These are phyloP conservation scores for Malurus alboscapulatus DNA, from an alignment of 2,113 vertebrate genomes.

Conservation along the genomic window DNA sequence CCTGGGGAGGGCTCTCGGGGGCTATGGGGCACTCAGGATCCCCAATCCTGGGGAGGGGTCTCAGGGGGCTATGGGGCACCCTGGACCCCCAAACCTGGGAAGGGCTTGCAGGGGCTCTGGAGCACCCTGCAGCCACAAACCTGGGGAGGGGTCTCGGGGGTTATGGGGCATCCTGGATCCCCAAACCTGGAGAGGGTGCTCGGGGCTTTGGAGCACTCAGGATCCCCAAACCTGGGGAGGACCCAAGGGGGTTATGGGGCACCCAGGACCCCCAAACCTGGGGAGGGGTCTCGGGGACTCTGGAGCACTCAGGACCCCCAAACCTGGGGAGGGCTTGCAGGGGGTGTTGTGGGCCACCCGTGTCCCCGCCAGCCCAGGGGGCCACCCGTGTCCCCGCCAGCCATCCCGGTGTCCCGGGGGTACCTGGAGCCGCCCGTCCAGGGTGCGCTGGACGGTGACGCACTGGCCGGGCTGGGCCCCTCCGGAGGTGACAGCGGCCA, in stretches of 20 bases:
- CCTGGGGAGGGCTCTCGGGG: not conserved
- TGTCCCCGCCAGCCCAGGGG: not conserved
- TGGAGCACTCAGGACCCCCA: too few species aligned
- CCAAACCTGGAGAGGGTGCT: too few species aligned
- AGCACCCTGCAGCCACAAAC: not conserved
- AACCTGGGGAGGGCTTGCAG: too few species aligned
- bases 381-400: not conserved
- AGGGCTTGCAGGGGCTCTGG: not conserved
- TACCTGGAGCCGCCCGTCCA: slow-evolving; percentile 82
- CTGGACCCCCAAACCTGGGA: too few species aligned
- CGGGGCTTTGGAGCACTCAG: too few species aligned
- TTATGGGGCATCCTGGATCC: not conserved
- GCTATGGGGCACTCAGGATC: too few species aligned
- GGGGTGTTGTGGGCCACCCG: not conserved
- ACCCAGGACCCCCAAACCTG: too few species aligned
- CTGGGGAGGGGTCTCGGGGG: not conserved
- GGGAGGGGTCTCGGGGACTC: too few species aligned
- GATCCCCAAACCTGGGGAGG: too few species aligned
- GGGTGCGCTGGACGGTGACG: slow-evolving; percentile 84
- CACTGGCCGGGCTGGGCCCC: slow-evolving; percentile 84
- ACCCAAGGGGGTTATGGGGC: too few species aligned
- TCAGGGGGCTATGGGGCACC: not conserved
- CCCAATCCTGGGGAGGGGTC: too few species aligned
- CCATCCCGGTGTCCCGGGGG: too few species aligned
- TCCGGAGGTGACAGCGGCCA: slow-evolving; percentile 82